phyloP scores from a whole-genome alignment of 2,888 invertebrate species.

The Pilophorus perplexus region DNA sequence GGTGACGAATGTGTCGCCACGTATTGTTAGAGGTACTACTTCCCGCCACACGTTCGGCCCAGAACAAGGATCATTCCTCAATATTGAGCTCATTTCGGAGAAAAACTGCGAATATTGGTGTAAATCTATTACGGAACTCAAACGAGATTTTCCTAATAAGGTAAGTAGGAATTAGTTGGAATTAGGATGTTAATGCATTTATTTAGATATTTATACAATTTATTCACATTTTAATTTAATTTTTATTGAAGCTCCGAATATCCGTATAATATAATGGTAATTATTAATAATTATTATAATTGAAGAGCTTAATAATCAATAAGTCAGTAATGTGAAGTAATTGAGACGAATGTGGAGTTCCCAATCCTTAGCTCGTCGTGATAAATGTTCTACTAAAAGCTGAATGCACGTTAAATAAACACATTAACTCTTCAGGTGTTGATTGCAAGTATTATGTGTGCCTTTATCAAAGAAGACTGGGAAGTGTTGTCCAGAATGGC shows the following conservation, averaged over 20 bases:
- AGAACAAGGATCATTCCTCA: conserved; percentile 93
- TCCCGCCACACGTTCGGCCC: conserved; percentile 90
- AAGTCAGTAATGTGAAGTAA: no score
- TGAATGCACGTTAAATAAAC: no score
- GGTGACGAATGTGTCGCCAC: conserved; percentile 94
- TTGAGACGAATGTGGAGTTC: no score
- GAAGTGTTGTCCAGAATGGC: conserved; percentile 72
- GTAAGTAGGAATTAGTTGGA: conserved; percentile 53
- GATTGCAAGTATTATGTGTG: conserved; percentile 95
- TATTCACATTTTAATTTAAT: no score
- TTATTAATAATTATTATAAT: no score
- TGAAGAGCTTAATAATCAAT: no score
- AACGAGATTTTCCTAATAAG: conserved; percentile 86
- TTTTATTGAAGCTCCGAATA: no score
- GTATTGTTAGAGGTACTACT: conserved; percentile 91
- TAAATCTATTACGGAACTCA: conserved; percentile 79
- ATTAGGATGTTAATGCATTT: background rate
- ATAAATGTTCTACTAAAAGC: no score
- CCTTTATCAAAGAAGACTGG: conserved; percentile 86
- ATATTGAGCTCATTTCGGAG: conserved; percentile 97
- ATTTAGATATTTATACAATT: no score
- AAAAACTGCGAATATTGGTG: conserved; percentile 94
- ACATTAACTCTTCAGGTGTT: conserved; percentile 64
- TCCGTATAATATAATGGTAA: no score
- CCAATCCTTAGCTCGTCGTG: no score